Percentiles rank a stretch among this genome's conserved stretches.
Evolutionary conservation across 2,113 vertebrate genomes (phyloP).

Genomic region (Halcyon senegalensis): DNA sequence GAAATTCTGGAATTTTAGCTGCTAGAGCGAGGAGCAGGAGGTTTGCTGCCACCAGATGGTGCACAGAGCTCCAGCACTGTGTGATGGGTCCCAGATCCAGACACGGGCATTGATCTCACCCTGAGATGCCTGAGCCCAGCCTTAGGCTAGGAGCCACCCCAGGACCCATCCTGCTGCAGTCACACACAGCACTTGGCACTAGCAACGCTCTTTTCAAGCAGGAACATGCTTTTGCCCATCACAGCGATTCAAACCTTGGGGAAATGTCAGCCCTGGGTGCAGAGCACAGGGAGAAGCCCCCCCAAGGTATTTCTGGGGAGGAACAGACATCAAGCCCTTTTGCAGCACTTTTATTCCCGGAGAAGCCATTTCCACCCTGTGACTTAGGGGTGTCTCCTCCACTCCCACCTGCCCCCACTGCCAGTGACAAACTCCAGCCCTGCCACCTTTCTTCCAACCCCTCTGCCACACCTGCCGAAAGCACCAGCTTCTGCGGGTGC

Average conservation of each 20-base stretch:
- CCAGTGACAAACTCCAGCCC: background rate
- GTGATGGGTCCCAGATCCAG: fast-evolving
- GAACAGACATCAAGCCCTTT: background rate
- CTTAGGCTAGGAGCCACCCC: background rate
- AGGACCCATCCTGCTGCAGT: background rate
- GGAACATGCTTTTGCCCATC: background rate
- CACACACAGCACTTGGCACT: fast-evolving
- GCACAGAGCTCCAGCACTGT: background rate
- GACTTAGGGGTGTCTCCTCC: background rate
- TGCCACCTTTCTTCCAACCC: background rate
- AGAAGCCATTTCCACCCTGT: background rate
- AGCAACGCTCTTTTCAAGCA: background rate
- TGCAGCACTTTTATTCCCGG: background rate
- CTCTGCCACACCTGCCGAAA: background rate
- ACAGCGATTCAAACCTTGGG: background rate
- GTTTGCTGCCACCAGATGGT: fast-evolving
- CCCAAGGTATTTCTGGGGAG: background rate
- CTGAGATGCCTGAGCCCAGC: background rate
- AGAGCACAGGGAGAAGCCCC: background rate
- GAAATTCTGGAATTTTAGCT: background rate
- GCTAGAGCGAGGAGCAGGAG: background rate
- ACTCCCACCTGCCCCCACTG: too few species aligned
- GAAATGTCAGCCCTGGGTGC: background rate
- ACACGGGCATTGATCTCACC: background rate
- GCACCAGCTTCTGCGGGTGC: background rate